Conservation (phyloP, 1,140 invertebrate species). For the Bombus waltoni region DNA sequence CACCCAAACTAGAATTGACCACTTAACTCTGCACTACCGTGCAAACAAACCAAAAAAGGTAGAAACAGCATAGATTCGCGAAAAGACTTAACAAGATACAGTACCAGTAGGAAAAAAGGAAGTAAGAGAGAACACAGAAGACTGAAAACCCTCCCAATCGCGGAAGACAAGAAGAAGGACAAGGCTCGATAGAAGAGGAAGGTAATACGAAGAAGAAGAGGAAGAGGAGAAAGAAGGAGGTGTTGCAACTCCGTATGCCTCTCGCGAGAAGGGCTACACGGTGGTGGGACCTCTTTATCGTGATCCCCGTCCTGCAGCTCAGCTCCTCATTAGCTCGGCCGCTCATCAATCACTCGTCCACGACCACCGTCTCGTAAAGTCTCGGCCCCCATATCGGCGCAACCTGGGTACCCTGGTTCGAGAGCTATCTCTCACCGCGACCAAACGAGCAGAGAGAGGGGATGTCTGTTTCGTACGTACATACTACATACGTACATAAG, state of each 20-base stretch:
- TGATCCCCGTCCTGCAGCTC: slow-evolving; percentile 80
- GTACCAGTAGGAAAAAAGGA: background rate
- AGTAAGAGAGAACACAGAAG: background rate
- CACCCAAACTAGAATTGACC: too few species aligned
- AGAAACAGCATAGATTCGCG: background rate
- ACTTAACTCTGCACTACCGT: too few species aligned
- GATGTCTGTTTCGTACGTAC: slow-evolving; percentile 26
- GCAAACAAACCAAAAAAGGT: background rate
- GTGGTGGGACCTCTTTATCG: slow-evolving; percentile 81
- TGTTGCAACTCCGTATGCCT: slow-evolving; percentile 70
- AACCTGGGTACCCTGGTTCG: slow-evolving; percentile 62
- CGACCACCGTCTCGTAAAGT: slow-evolving; percentile 76
- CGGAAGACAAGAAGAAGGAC: background rate
- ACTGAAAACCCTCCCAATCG: background rate
- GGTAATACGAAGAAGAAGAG: background rate
- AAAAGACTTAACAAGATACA: background rate
- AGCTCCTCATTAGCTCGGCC: slow-evolving; percentile 81
- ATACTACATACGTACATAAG: slow-evolving; percentile 11
- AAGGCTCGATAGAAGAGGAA: slow-evolving; percentile 8
- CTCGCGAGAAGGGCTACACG: slow-evolving; percentile 64
- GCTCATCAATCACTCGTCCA: slow-evolving; percentile 82
- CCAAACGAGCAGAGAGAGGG: slow-evolving; percentile 17
- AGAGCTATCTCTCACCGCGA: slow-evolving; percentile 67
- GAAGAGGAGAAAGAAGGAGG: slow-evolving; percentile 36
- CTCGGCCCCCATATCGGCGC: slow-evolving; percentile 67